phyloP scores from a whole-genome alignment of 2,113 vertebrate genomes.

The Tupaia chinensis region DNA sequence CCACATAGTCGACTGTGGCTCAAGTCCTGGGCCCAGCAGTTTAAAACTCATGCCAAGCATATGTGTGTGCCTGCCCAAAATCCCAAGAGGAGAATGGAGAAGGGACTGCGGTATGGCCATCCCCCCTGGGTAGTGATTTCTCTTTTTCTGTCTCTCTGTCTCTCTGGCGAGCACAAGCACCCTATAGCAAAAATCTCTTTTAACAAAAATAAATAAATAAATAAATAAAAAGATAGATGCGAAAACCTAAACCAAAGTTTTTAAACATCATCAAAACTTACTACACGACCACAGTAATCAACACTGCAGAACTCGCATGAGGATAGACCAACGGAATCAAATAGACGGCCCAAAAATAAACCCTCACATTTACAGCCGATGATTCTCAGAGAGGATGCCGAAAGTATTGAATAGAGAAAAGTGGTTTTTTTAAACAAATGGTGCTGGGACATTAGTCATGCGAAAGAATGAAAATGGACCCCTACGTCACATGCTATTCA shows the following conservation, averaged over 20 bases:
- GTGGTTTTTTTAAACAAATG: background rate
- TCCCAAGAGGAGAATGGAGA: too few species aligned
- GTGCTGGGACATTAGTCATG: background rate
- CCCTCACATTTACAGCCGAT: background rate
- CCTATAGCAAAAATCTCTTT: too few species aligned
- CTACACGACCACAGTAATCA: background rate
- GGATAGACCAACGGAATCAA: background rate
- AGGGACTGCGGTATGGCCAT: too few species aligned
- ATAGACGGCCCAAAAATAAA: background rate
- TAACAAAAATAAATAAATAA: too few species aligned
- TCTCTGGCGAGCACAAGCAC: too few species aligned
- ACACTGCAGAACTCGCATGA: background rate
- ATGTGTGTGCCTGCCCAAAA: too few species aligned
- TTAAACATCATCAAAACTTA: background rate
- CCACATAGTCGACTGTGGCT: too few species aligned
- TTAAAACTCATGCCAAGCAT: too few species aligned
- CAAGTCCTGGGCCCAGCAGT: too few species aligned
- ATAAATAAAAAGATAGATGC: background rate
- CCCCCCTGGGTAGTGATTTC: too few species aligned
- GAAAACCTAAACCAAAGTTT: background rate
- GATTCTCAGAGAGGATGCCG: background rate
- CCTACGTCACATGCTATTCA: background rate
- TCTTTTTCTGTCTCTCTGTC: too few species aligned
- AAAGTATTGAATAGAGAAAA: background rate
- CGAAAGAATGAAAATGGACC: background rate